phyloP scores from a whole-genome alignment of 2,888 invertebrate genomes.

The Pseudoips prasinana region DNA sequence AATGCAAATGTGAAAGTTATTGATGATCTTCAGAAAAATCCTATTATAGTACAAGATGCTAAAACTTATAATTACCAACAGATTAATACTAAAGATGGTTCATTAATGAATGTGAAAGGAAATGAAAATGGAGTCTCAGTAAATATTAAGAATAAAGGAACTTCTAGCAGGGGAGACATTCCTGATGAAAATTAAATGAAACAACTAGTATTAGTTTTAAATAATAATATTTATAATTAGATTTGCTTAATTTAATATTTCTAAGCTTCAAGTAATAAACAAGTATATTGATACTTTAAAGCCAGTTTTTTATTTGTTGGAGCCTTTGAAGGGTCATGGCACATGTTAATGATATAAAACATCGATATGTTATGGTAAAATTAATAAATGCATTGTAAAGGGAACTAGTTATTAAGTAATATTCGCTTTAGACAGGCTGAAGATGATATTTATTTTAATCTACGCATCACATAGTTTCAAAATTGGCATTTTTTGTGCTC shows the following conservation, averaged over 20 bases:
- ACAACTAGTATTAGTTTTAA: constrained; percentile 10
- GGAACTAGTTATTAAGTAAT: constrained; percentile 6
- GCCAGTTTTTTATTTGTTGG: constrained; percentile 33
- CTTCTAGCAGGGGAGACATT: constrained; percentile 22
- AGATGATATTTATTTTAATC: constrained; percentile 1
- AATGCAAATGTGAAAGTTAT: no score
- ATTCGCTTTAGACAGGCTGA: constrained; percentile 10
- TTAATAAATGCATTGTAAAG: constrained; percentile 26
- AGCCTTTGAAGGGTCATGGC: constrained; percentile 26
- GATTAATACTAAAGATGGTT: constrained; percentile 5
- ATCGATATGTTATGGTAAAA: constrained; percentile 3
- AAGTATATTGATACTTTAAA: constrained; percentile 27
- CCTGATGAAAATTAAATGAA: constrained; percentile 20
- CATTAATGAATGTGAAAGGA: constrained; percentile 2
- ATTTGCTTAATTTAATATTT: constrained; percentile 24
- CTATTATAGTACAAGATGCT: no score
- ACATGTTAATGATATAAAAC: constrained; percentile 19
- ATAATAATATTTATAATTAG: constrained; percentile 26
- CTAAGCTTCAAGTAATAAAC: constrained; percentile 31
- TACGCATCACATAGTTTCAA: no score
- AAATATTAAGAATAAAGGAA: neutral
- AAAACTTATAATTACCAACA: constrained; percentile 8
- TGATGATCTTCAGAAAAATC: no score
- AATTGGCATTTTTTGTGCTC: no score
- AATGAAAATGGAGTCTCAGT: constrained; percentile 1